Percentiles rank a stretch among this genome's conserved stretches.
Evolutionary conservation across 2,113 vertebrate genomes (phyloP).

Genomic region (Halichoeres trimaculatus): DNA sequence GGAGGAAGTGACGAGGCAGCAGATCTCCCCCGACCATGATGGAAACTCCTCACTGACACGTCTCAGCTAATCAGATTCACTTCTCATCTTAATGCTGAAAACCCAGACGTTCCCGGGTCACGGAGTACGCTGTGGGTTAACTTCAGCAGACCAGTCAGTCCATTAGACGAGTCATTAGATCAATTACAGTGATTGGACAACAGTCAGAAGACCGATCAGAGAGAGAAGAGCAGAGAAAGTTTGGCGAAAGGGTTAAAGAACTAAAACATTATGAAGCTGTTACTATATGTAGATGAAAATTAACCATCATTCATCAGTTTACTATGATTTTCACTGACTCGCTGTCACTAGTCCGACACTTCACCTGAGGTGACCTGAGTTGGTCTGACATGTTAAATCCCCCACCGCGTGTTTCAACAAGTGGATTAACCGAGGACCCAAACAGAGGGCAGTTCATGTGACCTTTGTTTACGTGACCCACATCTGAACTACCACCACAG

Average conservation of each 20-base stretch:
- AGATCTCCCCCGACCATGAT: too few species aligned
- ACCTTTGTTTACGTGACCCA: neutral
- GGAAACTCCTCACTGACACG: neutral
- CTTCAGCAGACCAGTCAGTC: neutral
- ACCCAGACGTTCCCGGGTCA: neutral
- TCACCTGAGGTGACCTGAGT: neutral
- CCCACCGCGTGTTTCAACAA: neutral
- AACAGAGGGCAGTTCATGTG: too few species aligned
- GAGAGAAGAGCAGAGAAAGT: too few species aligned
- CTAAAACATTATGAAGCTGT: too few species aligned
- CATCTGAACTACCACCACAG: neutral
- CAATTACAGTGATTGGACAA: neutral
- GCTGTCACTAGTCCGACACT: neutral
- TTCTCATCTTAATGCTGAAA: neutral
- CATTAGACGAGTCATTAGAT: neutral
- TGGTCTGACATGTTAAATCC: neutral
- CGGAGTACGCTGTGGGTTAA: constrained; percentile 3
- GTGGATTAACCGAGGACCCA: neutral
- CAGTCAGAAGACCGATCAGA: neutral
- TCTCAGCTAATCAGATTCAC: constrained; percentile 5
- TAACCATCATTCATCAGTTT: too few species aligned
- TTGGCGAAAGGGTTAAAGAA: too few species aligned
- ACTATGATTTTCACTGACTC: neutral
- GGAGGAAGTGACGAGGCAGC: too few species aligned
- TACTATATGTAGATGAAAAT: too few species aligned